Percentiles rank a stretch among this genome's conserved stretches.
phyloP scores from a whole-genome alignment of 2,888 invertebrate species.

The Empis stercorea region DNA sequence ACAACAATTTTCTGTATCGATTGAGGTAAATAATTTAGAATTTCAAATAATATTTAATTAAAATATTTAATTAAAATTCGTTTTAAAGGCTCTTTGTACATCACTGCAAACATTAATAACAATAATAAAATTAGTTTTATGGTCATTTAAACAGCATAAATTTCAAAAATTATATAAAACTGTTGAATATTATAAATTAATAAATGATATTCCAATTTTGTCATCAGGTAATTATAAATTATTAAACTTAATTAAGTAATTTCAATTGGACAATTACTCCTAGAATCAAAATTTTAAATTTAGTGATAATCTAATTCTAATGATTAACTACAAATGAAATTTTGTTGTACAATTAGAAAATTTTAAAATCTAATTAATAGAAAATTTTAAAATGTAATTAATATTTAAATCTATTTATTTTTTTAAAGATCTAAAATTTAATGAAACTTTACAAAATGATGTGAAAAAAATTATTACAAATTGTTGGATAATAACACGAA shows the following conservation, averaged over 20 bases:
- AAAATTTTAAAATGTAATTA: no score
- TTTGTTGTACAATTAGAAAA: no score
- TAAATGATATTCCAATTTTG: slow-evolving; percentile 5
- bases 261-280: no score
- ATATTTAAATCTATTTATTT: no score
- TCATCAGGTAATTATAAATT: slow-evolving; percentile 4
- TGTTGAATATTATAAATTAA: slow-evolving; percentile 7
- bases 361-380: no score
- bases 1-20: no score
- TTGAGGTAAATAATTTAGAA: no score
- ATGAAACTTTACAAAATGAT: slow-evolving; percentile 14
- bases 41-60: no score
- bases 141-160: slow-evolving; percentile 3
- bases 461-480: slow-evolving; percentile 18
- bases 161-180: slow-evolving; percentile 2
- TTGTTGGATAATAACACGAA: slow-evolving; percentile 20
- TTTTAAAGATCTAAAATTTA: slow-evolving; percentile 18
- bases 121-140: slow-evolving; percentile 5
- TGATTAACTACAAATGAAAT: no score
- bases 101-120: slow-evolving; percentile 7
- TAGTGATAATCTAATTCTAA: no score
- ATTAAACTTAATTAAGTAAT: neutral
- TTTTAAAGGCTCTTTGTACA: slow-evolving; percentile 4
- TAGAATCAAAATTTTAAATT: no score
- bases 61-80: neutral